A percentile compares a stretch with the other conserved stretches of the same genome.
Conservation (phyloP, 2,113 vertebrate genomes). For the Dasypus novemcinctus region DNA sequence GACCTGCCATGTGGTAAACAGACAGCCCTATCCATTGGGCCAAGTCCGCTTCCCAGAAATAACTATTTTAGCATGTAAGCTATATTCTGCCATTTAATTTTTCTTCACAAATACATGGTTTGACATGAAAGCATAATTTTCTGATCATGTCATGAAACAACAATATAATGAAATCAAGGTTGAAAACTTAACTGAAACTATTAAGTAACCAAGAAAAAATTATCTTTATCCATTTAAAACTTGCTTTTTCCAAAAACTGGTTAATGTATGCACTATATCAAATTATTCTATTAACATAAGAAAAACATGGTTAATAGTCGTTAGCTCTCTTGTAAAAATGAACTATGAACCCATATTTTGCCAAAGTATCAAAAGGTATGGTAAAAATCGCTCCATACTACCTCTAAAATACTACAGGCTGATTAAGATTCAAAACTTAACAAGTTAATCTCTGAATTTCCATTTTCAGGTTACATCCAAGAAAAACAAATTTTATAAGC, state of each 20-base stretch:
- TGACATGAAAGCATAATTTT: conserved; percentile 12
- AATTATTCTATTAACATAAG: not conserved
- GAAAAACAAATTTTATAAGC: not conserved
- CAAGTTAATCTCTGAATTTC: conserved; percentile 1
- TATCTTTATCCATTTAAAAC: not conserved
- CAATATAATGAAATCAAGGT: not conserved
- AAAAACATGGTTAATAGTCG: not conserved
- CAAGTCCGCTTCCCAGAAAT: no score
- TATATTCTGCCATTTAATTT: not conserved
- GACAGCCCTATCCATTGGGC: no score
- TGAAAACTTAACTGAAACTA: not conserved
- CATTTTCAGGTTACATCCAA: not conserved
- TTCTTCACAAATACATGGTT: conserved; percentile 33
- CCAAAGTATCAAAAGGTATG: not conserved
- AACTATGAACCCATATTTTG: conserved; percentile 21
- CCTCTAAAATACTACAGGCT: conserved; percentile 30
- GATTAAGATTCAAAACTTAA: not conserved
- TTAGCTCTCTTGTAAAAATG: not conserved
- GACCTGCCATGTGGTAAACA: no score
- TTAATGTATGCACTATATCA: not conserved
- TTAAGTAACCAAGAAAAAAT: not conserved
- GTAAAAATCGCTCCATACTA: not conserved
- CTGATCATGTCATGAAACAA: not conserved
- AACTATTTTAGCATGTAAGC: conserved; percentile 6
- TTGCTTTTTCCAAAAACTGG: not conserved